Evolutionary conservation across 2,888 invertebrate genomes (phyloP).

Genomic region (Cheilosia grossa): DNA sequence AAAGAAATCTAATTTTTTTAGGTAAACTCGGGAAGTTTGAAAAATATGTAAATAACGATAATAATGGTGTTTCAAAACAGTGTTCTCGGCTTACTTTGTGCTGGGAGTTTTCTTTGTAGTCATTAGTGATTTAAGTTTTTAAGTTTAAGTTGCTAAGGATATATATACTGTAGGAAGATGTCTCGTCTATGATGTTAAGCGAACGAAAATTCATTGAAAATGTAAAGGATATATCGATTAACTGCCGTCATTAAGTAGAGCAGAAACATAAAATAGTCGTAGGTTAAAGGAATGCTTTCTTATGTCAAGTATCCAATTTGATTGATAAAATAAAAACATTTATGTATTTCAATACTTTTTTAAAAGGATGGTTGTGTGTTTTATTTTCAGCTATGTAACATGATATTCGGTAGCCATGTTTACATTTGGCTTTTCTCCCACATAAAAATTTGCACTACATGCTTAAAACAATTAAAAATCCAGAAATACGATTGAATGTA

Average conservation of each 20-base stretch:
- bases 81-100: slow-evolving; percentile 35
- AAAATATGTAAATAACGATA: slow-evolving; percentile 39
- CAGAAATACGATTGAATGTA: no score
- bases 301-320: slow-evolving; percentile 47
- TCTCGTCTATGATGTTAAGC: not conserved
- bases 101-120: slow-evolving; percentile 54
- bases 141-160: slow-evolving; percentile 11
- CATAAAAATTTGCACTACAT: no score
- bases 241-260: slow-evolving; percentile 28
- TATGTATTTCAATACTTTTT: slow-evolving; percentile 42
- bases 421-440: no score
- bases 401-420: no score
- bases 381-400: not conserved
- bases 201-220: slow-evolving; percentile 27
- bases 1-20: slow-evolving; percentile 23
- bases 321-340: slow-evolving; percentile 39
- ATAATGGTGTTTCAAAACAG: slow-evolving; percentile 38
- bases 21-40: slow-evolving; percentile 25
- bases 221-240: slow-evolving; percentile 37
- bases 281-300: slow-evolving; percentile 54
- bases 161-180: not conserved
- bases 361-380: not conserved
- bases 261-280: slow-evolving; percentile 53
- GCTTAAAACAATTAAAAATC: no score
- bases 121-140: slow-evolving; percentile 70